A percentile compares a stretch with the other conserved stretches of the same genome.
Conservation (phyloP, 2,113 vertebrate genomes). For the Serilophus lunatus region DNA sequence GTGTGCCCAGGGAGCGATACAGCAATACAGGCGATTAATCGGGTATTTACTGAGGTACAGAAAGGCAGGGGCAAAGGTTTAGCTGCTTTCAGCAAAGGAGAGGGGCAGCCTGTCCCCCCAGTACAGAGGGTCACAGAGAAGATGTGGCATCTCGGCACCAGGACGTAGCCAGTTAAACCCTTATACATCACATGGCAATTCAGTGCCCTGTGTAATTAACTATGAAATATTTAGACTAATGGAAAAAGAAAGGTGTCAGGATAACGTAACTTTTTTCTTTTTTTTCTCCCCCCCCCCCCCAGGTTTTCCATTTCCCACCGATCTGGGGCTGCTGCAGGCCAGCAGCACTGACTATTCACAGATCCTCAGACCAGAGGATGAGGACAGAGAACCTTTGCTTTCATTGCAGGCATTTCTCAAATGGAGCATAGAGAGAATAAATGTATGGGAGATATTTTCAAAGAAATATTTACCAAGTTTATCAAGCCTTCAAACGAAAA, state of each 20-base stretch:
- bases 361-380: neutral
- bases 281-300: too few relatives aligned
- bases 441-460: neutral
- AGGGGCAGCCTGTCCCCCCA: neutral
- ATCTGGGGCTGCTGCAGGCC: neutral
- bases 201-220: neutral
- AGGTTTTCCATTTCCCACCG: neutral
- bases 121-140: too few relatives aligned
- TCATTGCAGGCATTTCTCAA: neutral
- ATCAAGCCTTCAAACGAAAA: neutral
- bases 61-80: too few relatives aligned
- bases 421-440: rapidly evolving
- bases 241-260: neutral
- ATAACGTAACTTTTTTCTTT: neutral
- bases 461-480: neutral
- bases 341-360: neutral
- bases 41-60: rapidly evolving
- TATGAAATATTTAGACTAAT: too few relatives aligned
- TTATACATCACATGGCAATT: neutral
- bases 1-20: neutral
- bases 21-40: neutral
- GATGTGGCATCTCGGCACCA: too few relatives aligned
- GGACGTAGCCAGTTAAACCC: neutral
- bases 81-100: neutral
- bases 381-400: too few relatives aligned